phyloP scores from a whole-genome alignment of 2,797 vertebrate species.

The Morus bassanus region DNA sequence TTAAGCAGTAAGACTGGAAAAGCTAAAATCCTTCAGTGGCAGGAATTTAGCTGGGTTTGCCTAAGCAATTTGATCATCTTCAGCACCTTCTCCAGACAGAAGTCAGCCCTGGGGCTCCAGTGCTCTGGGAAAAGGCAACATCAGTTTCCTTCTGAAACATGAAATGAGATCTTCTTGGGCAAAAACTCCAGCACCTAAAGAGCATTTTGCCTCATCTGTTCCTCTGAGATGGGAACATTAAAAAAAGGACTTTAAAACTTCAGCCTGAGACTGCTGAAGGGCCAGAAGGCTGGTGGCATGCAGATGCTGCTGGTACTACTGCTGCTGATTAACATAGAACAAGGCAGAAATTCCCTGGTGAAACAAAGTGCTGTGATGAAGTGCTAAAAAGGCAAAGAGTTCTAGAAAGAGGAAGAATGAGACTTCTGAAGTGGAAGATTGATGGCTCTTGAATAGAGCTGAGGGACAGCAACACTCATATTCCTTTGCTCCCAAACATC shows the following conservation, averaged over 20 bases:
- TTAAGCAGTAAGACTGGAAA: not conserved
- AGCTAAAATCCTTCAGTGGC: not conserved
- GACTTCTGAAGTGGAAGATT: constrained; percentile 41
- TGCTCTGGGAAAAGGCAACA: not conserved
- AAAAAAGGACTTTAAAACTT: not conserved
- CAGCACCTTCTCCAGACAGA: not conserved
- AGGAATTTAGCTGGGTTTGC: not conserved
- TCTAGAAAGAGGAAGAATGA: constrained; percentile 39
- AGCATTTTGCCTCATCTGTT: not conserved
- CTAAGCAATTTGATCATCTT: not conserved
- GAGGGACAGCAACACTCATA: constrained; percentile 8
- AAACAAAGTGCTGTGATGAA: constrained; percentile 24
- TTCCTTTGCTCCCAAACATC: constrained; percentile 33
- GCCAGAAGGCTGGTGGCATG: not conserved
- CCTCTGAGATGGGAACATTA: not conserved
- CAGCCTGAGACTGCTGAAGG: not conserved
- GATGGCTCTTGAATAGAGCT: constrained; percentile 31
- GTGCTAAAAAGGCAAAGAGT: constrained; percentile 31
- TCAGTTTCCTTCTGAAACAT: not conserved
- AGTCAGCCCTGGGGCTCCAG: not conserved
- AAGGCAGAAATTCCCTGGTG: not conserved
- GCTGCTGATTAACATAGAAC: not conserved
- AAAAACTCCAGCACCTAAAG: not conserved
- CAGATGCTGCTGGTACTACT: not conserved
- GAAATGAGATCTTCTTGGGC: not conserved